Conservation (phyloP, 2,888 invertebrate genomes). For the Troides aeacus region DNA sequence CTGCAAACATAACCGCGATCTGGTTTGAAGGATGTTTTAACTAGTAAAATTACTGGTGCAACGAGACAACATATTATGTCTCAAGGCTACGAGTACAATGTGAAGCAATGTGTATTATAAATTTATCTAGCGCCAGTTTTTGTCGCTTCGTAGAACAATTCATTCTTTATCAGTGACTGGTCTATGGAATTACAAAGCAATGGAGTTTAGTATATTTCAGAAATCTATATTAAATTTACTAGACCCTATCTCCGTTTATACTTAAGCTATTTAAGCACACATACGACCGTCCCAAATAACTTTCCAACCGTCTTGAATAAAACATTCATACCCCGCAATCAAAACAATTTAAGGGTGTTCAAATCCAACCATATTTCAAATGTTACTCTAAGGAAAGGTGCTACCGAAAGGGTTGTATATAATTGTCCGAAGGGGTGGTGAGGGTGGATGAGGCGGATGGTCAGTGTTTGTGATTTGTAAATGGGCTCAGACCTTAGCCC, state of each 20-base stretch:
- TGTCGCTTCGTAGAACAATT: no score
- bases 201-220: background rate
- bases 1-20: no score
- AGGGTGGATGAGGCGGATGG: constrained; percentile 50
- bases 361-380: constrained; percentile 73
- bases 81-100: no score
- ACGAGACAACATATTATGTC: no score
- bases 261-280: background rate
- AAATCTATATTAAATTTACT: background rate
- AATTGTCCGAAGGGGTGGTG: constrained; percentile 51
- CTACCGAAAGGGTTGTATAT: constrained; percentile 55
- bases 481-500: constrained; percentile 78
- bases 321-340: constrained; percentile 42
- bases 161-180: no score
- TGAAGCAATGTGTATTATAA: no score
- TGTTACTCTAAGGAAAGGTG: constrained; percentile 63
- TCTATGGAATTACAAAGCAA: no score
- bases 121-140: no score
- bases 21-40: no score
- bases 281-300: constrained; percentile 8
- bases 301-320: constrained; percentile 39
- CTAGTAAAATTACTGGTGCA: no score
- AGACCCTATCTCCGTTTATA: background rate
- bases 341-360: constrained; percentile 50
- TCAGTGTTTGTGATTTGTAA: constrained; percentile 81